phyloP scores from a whole-genome alignment of 1,140 invertebrate genomes.

The Papilio helenus region DNA sequence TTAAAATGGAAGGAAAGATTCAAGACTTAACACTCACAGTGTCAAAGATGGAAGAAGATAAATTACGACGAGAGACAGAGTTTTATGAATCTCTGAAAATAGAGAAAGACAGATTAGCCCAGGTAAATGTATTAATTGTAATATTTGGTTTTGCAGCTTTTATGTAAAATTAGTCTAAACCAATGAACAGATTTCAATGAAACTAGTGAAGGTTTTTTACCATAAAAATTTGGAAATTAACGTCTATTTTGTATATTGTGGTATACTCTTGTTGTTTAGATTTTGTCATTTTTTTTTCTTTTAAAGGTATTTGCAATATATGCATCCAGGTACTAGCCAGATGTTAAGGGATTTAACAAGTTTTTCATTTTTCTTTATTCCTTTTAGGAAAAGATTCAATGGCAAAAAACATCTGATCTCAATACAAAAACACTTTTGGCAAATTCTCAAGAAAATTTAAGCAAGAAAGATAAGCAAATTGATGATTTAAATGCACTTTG shows the following conservation, averaged over 20 bases:
- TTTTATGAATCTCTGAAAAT: conserved; percentile 66
- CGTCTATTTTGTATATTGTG: too few relatives aligned
- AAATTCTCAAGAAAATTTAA: conserved; percentile 77
- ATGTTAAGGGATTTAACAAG: background rate
- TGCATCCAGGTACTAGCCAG: too few relatives aligned
- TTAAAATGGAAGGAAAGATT: conserved; percentile 84
- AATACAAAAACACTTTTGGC: conserved; percentile 67
- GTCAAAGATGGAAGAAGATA: conserved; percentile 83
- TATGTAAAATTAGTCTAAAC: background rate
- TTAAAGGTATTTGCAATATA: too few relatives aligned
- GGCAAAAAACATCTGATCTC: conserved; percentile 70
- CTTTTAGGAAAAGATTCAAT: conserved; percentile 70
- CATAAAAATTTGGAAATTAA: background rate
- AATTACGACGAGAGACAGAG: conserved; percentile 74
- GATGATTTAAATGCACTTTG: conserved; percentile 67
- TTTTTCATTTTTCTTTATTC: background rate
- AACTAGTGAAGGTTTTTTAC: background rate
- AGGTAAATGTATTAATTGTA: conserved; percentile 51
- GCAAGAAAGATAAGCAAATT: conserved; percentile 82
- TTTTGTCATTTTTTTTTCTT: too few relatives aligned
- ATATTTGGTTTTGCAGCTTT: background rate
- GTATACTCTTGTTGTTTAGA: too few relatives aligned
- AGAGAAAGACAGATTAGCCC: conserved; percentile 64
- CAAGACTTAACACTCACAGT: conserved; percentile 76
- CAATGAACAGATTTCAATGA: too few relatives aligned